Evolutionary conservation across 2,888 invertebrate species (phyloP).

Genomic region (Caenorhabditis sulstoni): DNA sequence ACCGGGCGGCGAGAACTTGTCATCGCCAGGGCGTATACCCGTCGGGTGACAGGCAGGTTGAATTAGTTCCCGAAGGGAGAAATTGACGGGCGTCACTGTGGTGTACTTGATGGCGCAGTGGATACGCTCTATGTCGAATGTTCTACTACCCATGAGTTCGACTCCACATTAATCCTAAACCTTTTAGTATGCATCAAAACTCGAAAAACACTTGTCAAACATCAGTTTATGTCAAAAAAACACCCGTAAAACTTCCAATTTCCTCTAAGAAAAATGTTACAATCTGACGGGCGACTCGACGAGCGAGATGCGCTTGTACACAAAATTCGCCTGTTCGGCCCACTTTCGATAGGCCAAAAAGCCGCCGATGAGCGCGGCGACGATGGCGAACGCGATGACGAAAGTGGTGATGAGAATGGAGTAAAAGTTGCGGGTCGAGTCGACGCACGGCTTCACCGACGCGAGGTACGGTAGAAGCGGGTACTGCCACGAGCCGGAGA

Average conservation of each 20-base stretch:
- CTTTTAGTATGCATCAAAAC: no score
- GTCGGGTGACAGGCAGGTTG: no score
- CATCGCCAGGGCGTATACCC: neutral
- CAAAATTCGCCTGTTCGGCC: slow-evolving; percentile 28
- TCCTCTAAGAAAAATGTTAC: neutral
- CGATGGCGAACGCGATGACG: slow-evolving; percentile 63
- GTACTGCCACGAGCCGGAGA: slow-evolving; percentile 74
- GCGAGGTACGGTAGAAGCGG: slow-evolving; percentile 73
- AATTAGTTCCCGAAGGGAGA: no score
- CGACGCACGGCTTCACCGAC: slow-evolving; percentile 66
- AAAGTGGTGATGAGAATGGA: slow-evolving; percentile 69
- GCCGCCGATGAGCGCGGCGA: slow-evolving; percentile 60
- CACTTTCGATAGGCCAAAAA: slow-evolving; percentile 56
- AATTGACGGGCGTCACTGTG: no score
- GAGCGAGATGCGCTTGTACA: slow-evolving; percentile 58
- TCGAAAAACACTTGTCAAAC: no score
- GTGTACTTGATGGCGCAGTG: neutral
- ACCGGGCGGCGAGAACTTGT: slow-evolving; percentile 62
- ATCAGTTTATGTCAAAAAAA: neutral
- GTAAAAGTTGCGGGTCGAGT: slow-evolving; percentile 61
- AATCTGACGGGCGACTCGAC: slow-evolving; percentile 45
- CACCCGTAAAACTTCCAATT: neutral
- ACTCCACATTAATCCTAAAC: no score
- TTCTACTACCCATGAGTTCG: neutral
- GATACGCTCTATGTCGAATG: neutral